Base-by-base conservation (phyloP, 2,113 vertebrate genomes). In the Apteryx owenii region DNA sequence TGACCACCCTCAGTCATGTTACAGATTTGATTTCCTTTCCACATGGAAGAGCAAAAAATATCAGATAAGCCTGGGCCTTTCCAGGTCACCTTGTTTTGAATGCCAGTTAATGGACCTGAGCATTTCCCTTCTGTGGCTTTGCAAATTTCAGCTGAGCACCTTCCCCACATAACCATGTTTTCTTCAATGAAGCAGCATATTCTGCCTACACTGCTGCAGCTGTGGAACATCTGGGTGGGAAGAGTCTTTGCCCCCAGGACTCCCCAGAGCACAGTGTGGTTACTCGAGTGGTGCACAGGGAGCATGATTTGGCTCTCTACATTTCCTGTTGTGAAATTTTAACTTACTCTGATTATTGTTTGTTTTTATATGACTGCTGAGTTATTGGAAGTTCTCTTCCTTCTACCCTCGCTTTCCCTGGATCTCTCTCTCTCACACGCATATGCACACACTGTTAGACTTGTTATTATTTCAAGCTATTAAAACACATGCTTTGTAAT, bases 251-350 rank as follows among this genome's bases (percentile, higher is more conserved):
- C 88, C 94, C 89, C 20, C 70, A 84, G 85, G 56, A 90, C 65
- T 90, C 76, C 82, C 80, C 33, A 40, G 54, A 93, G 61, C 62
- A 69, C 42, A 65, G 12, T 60, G 89, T 66, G 85, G 81, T 95
- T 96, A 68, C 87, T 94, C 0, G 0, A 89, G n/a, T 62, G 83
- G 76, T 82, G 65, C 65, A 84, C 44, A 60, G 76, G 69, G 93
- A 94, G 29, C 78, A 86, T 61, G 82, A 71, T 68, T 80, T 97
- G 92, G 90, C 44, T 84, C 14, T 89, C 78, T 80, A 85, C 83
- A 70, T 87, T 96, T 97, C 92, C 95, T 97, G 91, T 90, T 93
- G 73, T 84, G 95, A 92, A 95, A 89, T 87, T 84, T 77, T 96
- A 94, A 96, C 91, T 93, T 79, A 78, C 17, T 92, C 51, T 93